Base-by-base conservation (phyloP, 1,140 invertebrate genomes). In the Diprion similis region DNA sequence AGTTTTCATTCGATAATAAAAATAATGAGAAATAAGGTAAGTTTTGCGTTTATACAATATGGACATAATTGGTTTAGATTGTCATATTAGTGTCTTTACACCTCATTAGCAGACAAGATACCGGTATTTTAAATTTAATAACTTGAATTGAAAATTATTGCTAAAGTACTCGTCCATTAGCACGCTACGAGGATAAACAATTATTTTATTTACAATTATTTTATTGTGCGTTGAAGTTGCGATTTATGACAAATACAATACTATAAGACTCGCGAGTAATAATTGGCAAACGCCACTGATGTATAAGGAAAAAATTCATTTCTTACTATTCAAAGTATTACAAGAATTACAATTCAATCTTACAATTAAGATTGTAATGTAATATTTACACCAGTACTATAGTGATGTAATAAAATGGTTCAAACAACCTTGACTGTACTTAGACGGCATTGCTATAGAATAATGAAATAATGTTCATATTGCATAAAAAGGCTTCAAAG, bases 161-260 rank as follows among this genome's bases (percentile, higher is more conserved):
- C 51, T 59, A 59, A 37, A 17, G 11, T 59, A 59, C 51, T 59
- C 51, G n/a, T 59, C n/a, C 51, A 59, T 59, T 59, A 59, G 51
- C 3, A 59, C 51, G 51, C 51, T 59, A 59, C n/a, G 11, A 59
- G 51, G n/a, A 59, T 8, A 59, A 59, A 59, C 9, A 15, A 6
- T 59, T 59, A 13, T 13, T 59, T 59, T 59, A 59, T 59, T 13
- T 59, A 59, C 51, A 59, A 59, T 59, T 59, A 59, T 6, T 59
- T 59, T 15, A 59, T 59, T 59, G 51, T 59, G 51, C 51, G 51
- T 59, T 59, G n/a, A 59, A 59, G 51, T 59, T 59, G 51, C 51
- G 11, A 17, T 59, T 59, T 4, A 59, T 15, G 51, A 59, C 11
- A 17, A 59, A 59, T 59, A 59, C 8, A 59, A 59, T 59, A 59